phyloP scores from a whole-genome alignment of 2,113 vertebrate genomes.

The Upupa epops region DNA sequence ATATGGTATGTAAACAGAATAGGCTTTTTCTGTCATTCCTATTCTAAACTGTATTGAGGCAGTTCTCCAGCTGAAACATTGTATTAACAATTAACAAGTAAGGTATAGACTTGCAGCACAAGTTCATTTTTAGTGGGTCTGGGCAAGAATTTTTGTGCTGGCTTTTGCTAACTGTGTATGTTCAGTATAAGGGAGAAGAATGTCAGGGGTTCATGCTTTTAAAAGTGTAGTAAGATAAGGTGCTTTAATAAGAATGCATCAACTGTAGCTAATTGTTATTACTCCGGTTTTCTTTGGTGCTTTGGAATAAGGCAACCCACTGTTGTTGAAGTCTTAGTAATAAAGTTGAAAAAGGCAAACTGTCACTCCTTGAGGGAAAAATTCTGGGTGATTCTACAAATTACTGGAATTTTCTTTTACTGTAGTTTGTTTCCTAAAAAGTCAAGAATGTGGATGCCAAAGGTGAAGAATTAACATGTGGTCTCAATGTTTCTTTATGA shows the following conservation, averaged over 20 bases:
- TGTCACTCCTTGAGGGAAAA: background rate
- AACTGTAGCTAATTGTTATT: background rate
- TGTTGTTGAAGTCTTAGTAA: background rate
- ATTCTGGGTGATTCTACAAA: background rate
- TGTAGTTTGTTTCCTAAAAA: background rate
- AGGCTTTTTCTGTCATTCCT: background rate
- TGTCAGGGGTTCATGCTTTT: background rate
- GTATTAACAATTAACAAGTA: too few relatives aligned
- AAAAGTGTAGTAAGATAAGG: background rate
- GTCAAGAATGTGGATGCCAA: background rate
- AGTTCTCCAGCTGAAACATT: background rate
- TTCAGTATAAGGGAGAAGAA: background rate
- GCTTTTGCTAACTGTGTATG: background rate
- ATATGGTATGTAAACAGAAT: background rate
- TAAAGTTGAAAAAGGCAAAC: background rate
- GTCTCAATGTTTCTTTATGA: background rate
- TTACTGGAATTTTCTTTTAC: background rate
- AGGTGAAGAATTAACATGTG: background rate
- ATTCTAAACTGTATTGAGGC: background rate
- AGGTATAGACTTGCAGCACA: background rate
- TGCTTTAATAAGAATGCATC: background rate
- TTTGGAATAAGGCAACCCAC: background rate
- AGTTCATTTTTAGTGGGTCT: background rate
- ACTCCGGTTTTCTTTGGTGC: background rate
- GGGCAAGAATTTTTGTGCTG: background rate